Base-by-base conservation (phyloP, 35 echinoderm and acorn worm species). In the Nesometra sesokonis region DNA sequence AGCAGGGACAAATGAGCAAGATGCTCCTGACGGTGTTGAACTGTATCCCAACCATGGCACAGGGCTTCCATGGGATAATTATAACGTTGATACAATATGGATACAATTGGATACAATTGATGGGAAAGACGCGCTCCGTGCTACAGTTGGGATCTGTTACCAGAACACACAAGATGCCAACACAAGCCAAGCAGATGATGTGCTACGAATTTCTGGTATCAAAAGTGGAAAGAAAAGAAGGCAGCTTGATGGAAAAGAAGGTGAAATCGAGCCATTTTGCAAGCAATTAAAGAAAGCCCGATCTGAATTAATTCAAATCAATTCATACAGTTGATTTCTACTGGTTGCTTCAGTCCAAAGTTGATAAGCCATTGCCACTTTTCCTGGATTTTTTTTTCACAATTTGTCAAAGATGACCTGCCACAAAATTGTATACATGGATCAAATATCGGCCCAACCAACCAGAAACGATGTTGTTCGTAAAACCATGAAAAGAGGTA, bases 31-130 rank as follows among this genome's bases (percentile, higher is more conserved):
- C 82, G 87, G 87, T 83, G 33, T 89, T 30, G 33, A 67, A 67
- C 7, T 67, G 52, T 67, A 19, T 67, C 23, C 52, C 8, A 27
- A 67, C 52, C 21, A 67, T 67, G 21, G 9, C 52, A 67, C 52
- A 67, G 91, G 93, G 1, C 77, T 91, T 47, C 86, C 89, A 78
- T 91, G 93, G 93, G 93, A 95, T 33, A 95, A 95, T 77, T 95
- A 86, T 47, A 87, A 91, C 35, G 89, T 91, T n/a, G 91, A 95
- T 37, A 88, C n/a, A n/a, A n/a, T n/a, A n/a, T n/a, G n/a, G n/a
- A n/a, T n/a, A n/a, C n/a, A n/a, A n/a, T 7, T 84, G 67, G 93
- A 95, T 29, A 91, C 93, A 33, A 33, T 86, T 30, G 89, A 89
- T 89, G 93, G 90, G 31, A 91, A 89, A 79, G 83, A 89, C 34